phyloP scores from a whole-genome alignment of 2,797 vertebrate species.

The Hippopotamyrus pictus region DNA sequence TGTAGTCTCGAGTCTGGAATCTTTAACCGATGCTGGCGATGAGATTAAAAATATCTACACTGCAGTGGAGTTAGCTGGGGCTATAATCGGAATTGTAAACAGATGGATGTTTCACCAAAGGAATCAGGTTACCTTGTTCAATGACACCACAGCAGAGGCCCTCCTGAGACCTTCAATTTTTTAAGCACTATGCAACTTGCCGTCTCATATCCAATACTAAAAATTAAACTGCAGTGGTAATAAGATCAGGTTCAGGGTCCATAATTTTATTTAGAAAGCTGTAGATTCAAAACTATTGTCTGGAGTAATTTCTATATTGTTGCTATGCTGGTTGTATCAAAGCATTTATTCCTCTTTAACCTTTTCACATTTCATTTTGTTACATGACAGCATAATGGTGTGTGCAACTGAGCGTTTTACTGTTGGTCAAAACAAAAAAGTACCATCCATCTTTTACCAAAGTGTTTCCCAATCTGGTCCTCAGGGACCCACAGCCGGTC shows the following conservation, averaged over 20 bases:
- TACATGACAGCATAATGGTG: neutral
- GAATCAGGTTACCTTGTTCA: constrained; percentile 3
- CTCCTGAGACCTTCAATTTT: neutral
- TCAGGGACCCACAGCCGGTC: neutral
- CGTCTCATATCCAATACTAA: neutral
- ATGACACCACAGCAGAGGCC: neutral
- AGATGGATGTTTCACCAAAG: constrained; percentile 4
- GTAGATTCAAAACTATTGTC: neutral
- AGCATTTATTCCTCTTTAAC: neutral
- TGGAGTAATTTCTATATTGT: neutral
- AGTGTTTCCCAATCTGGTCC: neutral
- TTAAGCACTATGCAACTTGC: neutral
- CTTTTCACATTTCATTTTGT: neutral
- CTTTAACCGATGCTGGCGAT: neutral
- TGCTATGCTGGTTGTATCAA: neutral
- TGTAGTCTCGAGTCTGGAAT: neutral
- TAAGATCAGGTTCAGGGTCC: neutral
- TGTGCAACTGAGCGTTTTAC: neutral
- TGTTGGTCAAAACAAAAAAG: neutral
- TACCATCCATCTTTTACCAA: neutral
- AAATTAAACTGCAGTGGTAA: neutral
- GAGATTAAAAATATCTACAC: neutral
- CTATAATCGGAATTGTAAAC: neutral
- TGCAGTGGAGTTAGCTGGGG: neutral
- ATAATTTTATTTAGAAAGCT: neutral